These are phyloP conservation scores for Gorsachius magnificus DNA, from an alignment of 2,797 vertebrate genomes.

Conservation along the genomic window DNA sequence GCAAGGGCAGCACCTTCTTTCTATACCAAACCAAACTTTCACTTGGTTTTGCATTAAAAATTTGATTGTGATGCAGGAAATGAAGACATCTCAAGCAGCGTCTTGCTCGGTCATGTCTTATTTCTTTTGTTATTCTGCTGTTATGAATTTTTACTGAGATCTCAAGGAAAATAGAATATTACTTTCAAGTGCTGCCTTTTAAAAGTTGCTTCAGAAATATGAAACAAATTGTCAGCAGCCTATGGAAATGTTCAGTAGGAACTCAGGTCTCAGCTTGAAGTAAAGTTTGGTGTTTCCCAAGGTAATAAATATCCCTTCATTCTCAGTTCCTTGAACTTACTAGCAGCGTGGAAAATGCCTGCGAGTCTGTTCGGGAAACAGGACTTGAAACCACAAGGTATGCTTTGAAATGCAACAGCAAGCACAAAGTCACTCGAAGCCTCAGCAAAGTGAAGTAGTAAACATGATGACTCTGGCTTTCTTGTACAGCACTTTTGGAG, in stretches of 20 bases:
- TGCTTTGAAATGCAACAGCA: slow-evolving; percentile 50
- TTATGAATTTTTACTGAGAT: not conserved
- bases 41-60: not conserved
- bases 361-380: not conserved
- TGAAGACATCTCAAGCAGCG: not conserved
- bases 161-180: not conserved
- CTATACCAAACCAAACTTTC: not conserved
- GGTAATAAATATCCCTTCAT: not conserved
- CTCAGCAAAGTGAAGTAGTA: slow-evolving; percentile 43
- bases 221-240: not conserved
- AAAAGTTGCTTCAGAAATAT: not conserved
- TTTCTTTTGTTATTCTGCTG: not conserved
- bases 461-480: slow-evolving; percentile 62
- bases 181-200: not conserved
- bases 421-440: slow-evolving; percentile 45
- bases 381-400: not conserved
- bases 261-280: not conserved
- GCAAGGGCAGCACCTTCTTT: not conserved
- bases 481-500: slow-evolving; percentile 18
- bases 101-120: not conserved
- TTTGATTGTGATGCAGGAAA: not conserved
- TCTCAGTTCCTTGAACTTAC: not conserved
- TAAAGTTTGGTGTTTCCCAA: not conserved
- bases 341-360: not conserved
- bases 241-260: not conserved